A percentile compares a stretch with the other conserved stretches of the same genome.
Evolutionary conservation across 2,888 invertebrate species (phyloP).

Genomic region (Nemapogon koenigi): DNA sequence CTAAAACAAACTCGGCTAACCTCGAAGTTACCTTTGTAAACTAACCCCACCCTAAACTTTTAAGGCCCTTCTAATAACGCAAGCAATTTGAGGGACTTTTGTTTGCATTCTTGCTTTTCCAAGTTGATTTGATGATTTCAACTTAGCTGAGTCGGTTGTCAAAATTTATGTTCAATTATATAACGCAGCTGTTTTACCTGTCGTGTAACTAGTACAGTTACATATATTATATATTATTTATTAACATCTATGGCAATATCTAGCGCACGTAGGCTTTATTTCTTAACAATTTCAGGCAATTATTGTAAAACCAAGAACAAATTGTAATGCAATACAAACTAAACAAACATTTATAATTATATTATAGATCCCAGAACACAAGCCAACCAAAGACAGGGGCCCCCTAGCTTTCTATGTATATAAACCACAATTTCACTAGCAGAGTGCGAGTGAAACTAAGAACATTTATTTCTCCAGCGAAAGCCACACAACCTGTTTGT

Average conservation of each 20-base stretch:
- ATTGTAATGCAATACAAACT: no score
- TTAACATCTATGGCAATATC: no score
- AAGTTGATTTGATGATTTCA: slow-evolving; percentile 63
- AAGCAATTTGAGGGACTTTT: slow-evolving; percentile 58
- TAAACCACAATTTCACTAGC: slow-evolving; percentile 38
- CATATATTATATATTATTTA: no score
- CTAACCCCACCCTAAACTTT: slow-evolving; percentile 57
- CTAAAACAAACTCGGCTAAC: slow-evolving; percentile 52
- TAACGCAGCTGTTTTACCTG: no score
- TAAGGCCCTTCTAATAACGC: slow-evolving; percentile 58
- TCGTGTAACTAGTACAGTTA: no score
- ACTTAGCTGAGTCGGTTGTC: slow-evolving; percentile 48
- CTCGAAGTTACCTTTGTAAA: slow-evolving; percentile 54
- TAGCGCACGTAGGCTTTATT: no score
- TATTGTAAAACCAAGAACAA: no score
- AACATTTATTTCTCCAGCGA: slow-evolving; percentile 41
- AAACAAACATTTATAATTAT: no score
- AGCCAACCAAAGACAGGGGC: slow-evolving; percentile 17
- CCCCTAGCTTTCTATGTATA: slow-evolving; percentile 17
- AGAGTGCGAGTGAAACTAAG: slow-evolving; percentile 41
- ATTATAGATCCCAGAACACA: no score
- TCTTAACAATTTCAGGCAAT: no score
- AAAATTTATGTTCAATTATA: no score
- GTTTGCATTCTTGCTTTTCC: slow-evolving; percentile 54
- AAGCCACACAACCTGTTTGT: slow-evolving; percentile 43